Base-by-base conservation (phyloP, 1,140 invertebrate genomes). In the Liolophura sinensis region DNA sequence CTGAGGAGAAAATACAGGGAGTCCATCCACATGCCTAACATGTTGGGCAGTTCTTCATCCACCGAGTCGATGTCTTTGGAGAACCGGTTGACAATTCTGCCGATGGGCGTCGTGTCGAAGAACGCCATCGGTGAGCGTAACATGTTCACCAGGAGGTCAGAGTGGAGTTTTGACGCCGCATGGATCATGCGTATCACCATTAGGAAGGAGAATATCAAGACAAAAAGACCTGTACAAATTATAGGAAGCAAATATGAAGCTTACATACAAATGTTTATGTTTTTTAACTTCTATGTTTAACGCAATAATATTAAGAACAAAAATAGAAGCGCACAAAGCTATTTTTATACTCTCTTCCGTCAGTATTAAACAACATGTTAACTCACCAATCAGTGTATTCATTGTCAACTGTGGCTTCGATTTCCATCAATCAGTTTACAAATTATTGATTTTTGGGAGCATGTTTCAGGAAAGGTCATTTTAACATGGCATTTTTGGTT, bases 141-240 rank as follows among this genome's bases (percentile, higher is more conserved):
- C 12, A 82, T 63, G 76, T 89, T 89, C 60, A 81, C 76, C 78
- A 97, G 87, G 85, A 97, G 89, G 63, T 88, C 78, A 70, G 88
- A 80, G 87, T 98, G 95, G 74, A 97, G 86, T 51, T 88, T 82
- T 71, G 86, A 85, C 68, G 92, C 90, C 48, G 93, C 93, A 82
- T 88, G 61, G 0, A 91, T 65, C 5, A 55, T 60, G 24, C 73
- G 60, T 18, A 73, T 48, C 16, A 68, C 69, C n/a, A 67, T 24
- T 1, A 70, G 57, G 12, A 79, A 22, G 46, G 74, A 54, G 55
- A 66, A 80, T 6, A 61, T 57, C 25, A 77, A 64, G 1, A 79
- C 65, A 52, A 75, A 73, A 0, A 77, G 40, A 59, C 66, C 80
- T 83, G 70, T 48, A 68, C 65, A 54, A 40, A 64, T 54, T 54